Conservation (phyloP, 1,140 invertebrate species). For the Pseudomyrmex gracilis region DNA sequence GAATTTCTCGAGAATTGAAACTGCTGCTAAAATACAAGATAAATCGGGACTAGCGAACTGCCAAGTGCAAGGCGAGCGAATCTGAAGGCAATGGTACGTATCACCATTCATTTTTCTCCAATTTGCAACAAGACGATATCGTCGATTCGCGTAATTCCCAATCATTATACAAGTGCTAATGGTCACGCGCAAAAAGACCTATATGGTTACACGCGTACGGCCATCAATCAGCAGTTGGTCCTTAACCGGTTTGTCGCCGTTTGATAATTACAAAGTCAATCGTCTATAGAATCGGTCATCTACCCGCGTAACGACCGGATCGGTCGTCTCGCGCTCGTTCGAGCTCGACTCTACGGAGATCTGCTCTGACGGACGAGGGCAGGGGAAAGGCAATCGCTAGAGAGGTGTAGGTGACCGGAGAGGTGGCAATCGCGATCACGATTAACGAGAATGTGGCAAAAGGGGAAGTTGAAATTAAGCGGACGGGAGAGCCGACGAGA, state of each 20-base stretch:
- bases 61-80: neutral
- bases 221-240: slow-evolving; percentile 50
- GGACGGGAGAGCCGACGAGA: slow-evolving; percentile 6
- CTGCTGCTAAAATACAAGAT: slow-evolving; percentile 14
- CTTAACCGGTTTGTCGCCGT: slow-evolving; percentile 54
- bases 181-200: slow-evolving; percentile 41
- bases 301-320: slow-evolving; percentile 42
- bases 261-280: slow-evolving; percentile 70
- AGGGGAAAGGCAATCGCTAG: slow-evolving; percentile 42
- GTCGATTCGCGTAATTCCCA: slow-evolving; percentile 62
- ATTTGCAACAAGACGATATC: slow-evolving; percentile 61
- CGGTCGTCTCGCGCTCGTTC: neutral
- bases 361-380: slow-evolving; percentile 6
- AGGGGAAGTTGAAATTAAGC: slow-evolving; percentile 50
- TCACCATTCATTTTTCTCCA: slow-evolving; percentile 42
- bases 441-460: slow-evolving; percentile 46
- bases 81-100: neutral
- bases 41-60: neutral
- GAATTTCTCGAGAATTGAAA: neutral
- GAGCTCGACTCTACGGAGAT: neutral
- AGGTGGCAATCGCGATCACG: slow-evolving; percentile 48
- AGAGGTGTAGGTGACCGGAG: slow-evolving; percentile 64
- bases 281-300: slow-evolving; percentile 61
- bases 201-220: slow-evolving; percentile 27
- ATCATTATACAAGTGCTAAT: slow-evolving; percentile 64